Evolutionary conservation across 2,888 invertebrate species (phyloP).

Genomic region (Galeopsomyia nigrocyanea): DNA sequence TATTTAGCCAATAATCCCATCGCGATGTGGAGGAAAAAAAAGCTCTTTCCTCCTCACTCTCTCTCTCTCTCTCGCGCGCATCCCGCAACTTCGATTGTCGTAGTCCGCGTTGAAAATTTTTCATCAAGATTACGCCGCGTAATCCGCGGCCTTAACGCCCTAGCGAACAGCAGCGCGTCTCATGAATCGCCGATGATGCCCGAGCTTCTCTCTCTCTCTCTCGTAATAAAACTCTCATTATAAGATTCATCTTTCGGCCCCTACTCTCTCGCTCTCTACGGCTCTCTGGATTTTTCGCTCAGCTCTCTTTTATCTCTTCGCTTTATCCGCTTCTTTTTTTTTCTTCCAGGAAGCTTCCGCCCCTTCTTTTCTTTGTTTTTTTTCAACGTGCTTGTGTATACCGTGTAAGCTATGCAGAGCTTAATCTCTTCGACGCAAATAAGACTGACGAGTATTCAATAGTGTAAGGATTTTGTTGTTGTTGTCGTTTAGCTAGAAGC

Average conservation of each 20-base stretch:
- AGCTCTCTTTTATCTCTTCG: not conserved
- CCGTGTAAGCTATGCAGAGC: no score
- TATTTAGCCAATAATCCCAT: slow-evolving; percentile 18
- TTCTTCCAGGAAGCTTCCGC: not conserved
- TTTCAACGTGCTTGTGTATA: no score
- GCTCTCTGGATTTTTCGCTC: not conserved
- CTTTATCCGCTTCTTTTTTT: not conserved
- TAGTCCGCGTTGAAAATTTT: slow-evolving; percentile 14
- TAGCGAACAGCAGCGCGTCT: not conserved
- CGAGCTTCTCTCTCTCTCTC: not conserved
- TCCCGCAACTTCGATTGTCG: slow-evolving; percentile 17
- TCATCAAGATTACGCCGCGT: slow-evolving; percentile 38
- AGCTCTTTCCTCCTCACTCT: not conserved
- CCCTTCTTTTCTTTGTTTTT: no score
- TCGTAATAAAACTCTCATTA: slow-evolving; percentile 41
- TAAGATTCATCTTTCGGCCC: slow-evolving; percentile 12
- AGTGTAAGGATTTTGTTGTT: no score
- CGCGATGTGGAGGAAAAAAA: no score
- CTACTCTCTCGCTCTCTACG: not conserved
- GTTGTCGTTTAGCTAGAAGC: no score
- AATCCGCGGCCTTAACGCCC: slow-evolving; percentile 22
- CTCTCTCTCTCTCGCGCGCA: not conserved
- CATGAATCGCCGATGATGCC: slow-evolving; percentile 32
- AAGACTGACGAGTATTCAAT: no score
- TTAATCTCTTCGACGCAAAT: no score